phyloP scores from a whole-genome alignment of 2,888 invertebrate species.

The Digitonthophagus gazella region DNA sequence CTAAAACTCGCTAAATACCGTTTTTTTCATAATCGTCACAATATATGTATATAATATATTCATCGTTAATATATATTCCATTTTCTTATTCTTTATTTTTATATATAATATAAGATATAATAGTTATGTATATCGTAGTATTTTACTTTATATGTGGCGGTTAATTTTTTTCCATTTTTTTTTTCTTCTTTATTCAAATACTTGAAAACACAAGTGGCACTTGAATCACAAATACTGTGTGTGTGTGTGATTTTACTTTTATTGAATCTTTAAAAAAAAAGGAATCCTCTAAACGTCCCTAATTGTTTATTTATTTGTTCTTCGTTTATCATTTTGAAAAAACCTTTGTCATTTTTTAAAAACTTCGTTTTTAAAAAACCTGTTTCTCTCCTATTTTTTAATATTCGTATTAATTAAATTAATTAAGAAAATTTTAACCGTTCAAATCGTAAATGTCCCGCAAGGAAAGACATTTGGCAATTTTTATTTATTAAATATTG shows the following conservation, averaged over 20 bases:
- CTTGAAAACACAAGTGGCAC: constrained; percentile 75
- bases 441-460: no score
- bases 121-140: constrained; percentile 41
- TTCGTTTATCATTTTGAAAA: no score
- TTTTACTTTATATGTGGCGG: constrained; percentile 43
- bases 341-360: no score
- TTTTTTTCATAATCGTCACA: constrained; percentile 17
- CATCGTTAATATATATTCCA: constrained; percentile 30
- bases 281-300: no score
- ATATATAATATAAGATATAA: constrained; percentile 50
- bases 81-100: constrained; percentile 31
- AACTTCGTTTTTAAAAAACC: no score
- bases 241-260: constrained; percentile 33
- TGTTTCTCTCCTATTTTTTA: no score
- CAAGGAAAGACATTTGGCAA: no score
- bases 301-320: no score
- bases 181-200: constrained; percentile 34
- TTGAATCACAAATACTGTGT: constrained; percentile 74
- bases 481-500: no score
- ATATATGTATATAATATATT: constrained; percentile 12
- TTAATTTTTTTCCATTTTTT: constrained; percentile 28
- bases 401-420: no score
- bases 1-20: neutral
- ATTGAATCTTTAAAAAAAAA: neutral
- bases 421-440: no score